phyloP scores from a whole-genome alignment of 92 coral and sea anemone genomes.

The Bergia sp. region DNA sequence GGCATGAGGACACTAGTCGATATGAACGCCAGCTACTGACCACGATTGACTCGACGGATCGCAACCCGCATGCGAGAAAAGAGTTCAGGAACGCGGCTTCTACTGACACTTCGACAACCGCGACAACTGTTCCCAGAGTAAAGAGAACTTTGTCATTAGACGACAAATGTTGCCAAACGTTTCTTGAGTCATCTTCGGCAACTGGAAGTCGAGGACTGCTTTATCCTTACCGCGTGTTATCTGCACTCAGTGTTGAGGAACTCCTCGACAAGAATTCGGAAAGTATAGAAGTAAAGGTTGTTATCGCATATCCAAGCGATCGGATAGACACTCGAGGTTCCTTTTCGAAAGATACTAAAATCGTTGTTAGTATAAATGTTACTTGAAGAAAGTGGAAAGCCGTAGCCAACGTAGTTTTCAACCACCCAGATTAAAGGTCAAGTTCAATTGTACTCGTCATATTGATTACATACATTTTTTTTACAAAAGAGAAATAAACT shows the following conservation, averaged over 20 bases:
- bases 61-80: constrained; percentile 25
- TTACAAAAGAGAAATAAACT: too few relatives aligned
- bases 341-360: constrained; percentile 28
- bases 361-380: constrained; percentile 19
- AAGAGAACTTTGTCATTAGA: background rate
- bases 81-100: background rate
- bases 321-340: constrained; percentile 10
- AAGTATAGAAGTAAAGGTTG: constrained; percentile 32
- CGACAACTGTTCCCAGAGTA: background rate
- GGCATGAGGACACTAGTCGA: background rate
- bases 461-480: too few relatives aligned
- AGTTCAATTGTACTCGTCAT: too few relatives aligned
- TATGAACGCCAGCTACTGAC: background rate
- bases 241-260: constrained; percentile 31
- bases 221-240: too few relatives aligned
- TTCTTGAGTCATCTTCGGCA: too few relatives aligned
- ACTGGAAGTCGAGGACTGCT: too few relatives aligned
- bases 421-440: constrained; percentile 9
- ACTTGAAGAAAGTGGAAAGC: constrained; percentile 36
- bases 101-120: background rate
- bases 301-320: constrained; percentile 5
- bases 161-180: background rate
- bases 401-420: constrained; percentile 30
- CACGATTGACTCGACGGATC: constrained; percentile 2
- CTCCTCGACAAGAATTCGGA: constrained; percentile 11